Conservation (phyloP, 2,888 invertebrate species). For the Lottia gigantea region DNA sequence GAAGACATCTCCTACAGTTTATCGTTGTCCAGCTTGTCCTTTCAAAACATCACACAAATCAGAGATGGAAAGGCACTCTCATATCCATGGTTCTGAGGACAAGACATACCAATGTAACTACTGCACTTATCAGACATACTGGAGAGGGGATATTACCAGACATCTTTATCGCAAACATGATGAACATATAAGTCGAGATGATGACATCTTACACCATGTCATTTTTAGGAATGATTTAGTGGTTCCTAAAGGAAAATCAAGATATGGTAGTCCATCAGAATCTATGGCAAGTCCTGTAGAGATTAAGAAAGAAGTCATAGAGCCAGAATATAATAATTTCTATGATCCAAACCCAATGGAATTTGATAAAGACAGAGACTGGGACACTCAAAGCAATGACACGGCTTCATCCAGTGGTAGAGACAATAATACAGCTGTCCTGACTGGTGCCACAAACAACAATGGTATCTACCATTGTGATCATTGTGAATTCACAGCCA, state of each 20-base stretch:
- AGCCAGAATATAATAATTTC: conserved; percentile 12
- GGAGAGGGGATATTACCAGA: conserved; percentile 71
- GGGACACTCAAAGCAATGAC: neutral
- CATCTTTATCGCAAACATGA: conserved; percentile 70
- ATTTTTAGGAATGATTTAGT: neutral
- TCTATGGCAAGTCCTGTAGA: conserved; percentile 3
- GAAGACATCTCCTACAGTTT: conserved; percentile 61
- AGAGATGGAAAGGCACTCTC: conserved; percentile 70
- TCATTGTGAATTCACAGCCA: conserved; percentile 51
- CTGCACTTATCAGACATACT: conserved; percentile 70
- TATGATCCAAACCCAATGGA: neutral
- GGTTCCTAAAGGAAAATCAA: conserved; percentile 3
- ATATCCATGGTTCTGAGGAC: conserved; percentile 66
- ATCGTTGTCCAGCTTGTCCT: conserved; percentile 77
- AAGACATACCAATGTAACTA: conserved; percentile 70
- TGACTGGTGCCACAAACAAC: neutral
- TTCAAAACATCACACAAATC: conserved; percentile 68
- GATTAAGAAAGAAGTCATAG: conserved; percentile 11
- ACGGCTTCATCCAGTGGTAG: neutral
- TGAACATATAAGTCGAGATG: conserved; percentile 47
- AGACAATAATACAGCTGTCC: neutral
- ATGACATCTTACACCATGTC: conserved; percentile 27
- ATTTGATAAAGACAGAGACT: conserved; percentile 3
- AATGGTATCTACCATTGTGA: conserved; percentile 41
- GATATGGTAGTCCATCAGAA: neutral